Evolutionary conservation across 2,797 vertebrate species (phyloP), one percentile per base, ranked within the genome.

Genomic region (Gambusia yucatana): DNA sequence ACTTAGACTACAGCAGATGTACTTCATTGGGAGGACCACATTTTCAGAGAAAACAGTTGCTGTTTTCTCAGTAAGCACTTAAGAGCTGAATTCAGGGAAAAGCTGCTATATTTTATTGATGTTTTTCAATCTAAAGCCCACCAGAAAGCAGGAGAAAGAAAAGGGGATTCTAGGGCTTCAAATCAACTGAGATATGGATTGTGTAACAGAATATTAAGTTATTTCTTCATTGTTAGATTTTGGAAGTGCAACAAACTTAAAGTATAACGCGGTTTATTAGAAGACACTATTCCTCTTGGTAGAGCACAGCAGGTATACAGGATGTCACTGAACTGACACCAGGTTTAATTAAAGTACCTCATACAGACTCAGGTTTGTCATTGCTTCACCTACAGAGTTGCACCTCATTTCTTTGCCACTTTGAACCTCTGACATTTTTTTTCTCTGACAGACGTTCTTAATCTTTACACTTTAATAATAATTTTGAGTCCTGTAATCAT

Each of bases 121-220:
- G 79, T 87, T 88, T 80, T 92, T 87, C 82, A 86, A 86, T 89
- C 76, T 75, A 75, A 52, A 85, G 78, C 61, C 84, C 83, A 83
- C 82, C 79, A 84, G 70, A 78, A 76, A 78, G 46, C 79, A 75
- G 16, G 3, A 44, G 81, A 41, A 55, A 17, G 63, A 76, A 72
- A 80, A 50, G 11, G 52, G 46, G 59, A 1, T 69, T 79, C 76
- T 82, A 30, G 61, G 28, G 75, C 72, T 83, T 87, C 75, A 39
- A 80, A 70, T 80, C 14, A 71, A 44, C 46, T 44, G 39, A 72
- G 52, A 44, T 44, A 52, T 55, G 72, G 69, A 77, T 22, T 52
- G 30, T 73, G 77, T 46, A 33, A 44, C 74, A 77, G 13, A 72
- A 77, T 57, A 80, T 75, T 61, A 52, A 43, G 43, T 75, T 28